phyloP scores from a whole-genome alignment of 2,888 invertebrate species.

The Dioctria rufipes region DNA sequence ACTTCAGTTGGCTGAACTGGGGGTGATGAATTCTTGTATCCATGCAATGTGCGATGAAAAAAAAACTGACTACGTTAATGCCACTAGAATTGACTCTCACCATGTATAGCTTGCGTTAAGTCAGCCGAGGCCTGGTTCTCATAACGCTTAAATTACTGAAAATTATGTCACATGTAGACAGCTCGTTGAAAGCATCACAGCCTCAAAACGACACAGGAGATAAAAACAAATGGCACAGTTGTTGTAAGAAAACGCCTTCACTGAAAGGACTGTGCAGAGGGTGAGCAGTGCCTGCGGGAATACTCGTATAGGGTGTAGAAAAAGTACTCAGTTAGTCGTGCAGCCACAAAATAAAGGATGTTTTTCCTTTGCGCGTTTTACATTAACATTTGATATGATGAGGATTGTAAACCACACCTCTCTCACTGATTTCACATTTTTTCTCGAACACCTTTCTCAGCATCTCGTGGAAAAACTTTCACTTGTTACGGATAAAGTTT shows the following conservation, averaged over 20 bases:
- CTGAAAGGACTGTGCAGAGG: background rate
- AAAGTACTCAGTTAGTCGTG: conserved; percentile 8
- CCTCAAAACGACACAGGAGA: conserved; percentile 30
- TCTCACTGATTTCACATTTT: conserved; percentile 15
- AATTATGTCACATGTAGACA: conserved; percentile 44
- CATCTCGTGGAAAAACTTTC: background rate
- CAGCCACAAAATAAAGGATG: conserved; percentile 21
- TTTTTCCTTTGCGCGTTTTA: conserved; percentile 15
- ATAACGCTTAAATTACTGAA: conserved; percentile 36
- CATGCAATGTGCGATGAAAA: background rate
- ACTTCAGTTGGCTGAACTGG: background rate
- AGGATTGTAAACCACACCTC: background rate
- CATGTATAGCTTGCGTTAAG: background rate
- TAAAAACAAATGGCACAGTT: conserved; percentile 30
- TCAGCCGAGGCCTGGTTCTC: background rate
- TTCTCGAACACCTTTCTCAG: background rate
- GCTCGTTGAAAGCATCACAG: conserved; percentile 33
- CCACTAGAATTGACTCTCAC: conserved; percentile 18
- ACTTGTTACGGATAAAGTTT: conserved; percentile 2
- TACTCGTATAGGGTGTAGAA: conserved; percentile 8
- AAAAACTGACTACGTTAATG: conserved; percentile 35
- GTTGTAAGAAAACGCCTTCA: conserved; percentile 13
- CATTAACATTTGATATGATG: conserved; percentile 37
- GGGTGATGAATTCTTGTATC: background rate
- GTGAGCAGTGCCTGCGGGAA: background rate